Evolutionary conservation across 2,113 vertebrate genomes (phyloP), one percentile per base, ranked within the genome.

Genomic region (Desmodus rotundus): DNA sequence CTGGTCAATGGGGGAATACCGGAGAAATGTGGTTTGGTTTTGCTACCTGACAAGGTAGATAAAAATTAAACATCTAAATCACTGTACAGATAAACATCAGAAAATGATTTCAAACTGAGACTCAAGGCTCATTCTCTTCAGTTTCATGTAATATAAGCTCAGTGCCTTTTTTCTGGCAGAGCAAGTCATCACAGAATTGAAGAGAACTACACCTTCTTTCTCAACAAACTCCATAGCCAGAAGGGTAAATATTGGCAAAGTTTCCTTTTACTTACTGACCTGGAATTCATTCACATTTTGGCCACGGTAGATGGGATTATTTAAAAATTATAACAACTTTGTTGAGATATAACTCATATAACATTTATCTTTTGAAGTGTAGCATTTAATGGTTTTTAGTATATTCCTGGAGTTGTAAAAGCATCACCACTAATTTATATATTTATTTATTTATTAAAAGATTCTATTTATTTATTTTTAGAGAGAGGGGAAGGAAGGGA

Each of bases 51-150:
- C 26, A 78, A 96, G 28, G 56, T 50, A 38, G 15, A 65, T 24
- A 87, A 56, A 38, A 94, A 74, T 89, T 73, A 83, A 93, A 80
- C n/a, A 87, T 47, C 33, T 92, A 76, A 33, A 41, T 43, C 94
- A 56, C 1, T 80, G 24, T 12, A 74, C 43, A 82, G 11, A 31
- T 26, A 58, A 65, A 45, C 11, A 58, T 50, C 36, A 76, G 84
- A 78, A 89, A 7, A 65, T n/a, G 24, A 80, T 45, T 84, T 88
- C 31, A 50, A 15, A 92, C 15, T 38, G 87, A 91, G 88, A 67
- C 10, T 54, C 68, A 87, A 33, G 52, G 12, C 1, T 85, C 28
- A 17, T 8, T 52, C 33, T 54, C 36, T 88, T 80, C 20, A 68
- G 8, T 28, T 41, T 54, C 41, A 67, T 4, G 4, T 11, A 4